Conservation (phyloP, 2,888 invertebrate species). For the Diadromus collaris region DNA sequence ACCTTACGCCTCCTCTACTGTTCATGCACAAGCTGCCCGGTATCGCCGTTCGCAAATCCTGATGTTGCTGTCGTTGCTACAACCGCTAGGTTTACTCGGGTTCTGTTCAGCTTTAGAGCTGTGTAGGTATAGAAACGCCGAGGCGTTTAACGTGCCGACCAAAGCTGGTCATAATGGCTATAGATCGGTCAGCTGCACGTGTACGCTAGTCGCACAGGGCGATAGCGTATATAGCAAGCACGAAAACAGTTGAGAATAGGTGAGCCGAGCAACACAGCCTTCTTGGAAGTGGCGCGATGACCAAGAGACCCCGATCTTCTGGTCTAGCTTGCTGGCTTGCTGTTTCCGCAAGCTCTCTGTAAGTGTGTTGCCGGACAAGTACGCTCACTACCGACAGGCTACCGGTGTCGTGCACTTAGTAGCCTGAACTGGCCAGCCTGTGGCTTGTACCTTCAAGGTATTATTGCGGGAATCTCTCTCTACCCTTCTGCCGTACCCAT, state of each 20-base stretch:
- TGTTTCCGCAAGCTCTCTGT: conserved; percentile 12
- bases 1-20: not conserved
- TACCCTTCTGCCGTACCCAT: not conserved
- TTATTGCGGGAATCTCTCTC: conserved; percentile 7
- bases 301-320: conserved; percentile 25
- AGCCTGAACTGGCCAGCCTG: conserved; percentile 14
- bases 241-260: conserved; percentile 9
- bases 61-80: conserved; percentile 10
- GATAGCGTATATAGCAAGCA: not conserved
- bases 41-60: conserved; percentile 11
- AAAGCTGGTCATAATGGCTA: conserved; percentile 42
- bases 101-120: conserved; percentile 29
- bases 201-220: conserved; percentile 14
- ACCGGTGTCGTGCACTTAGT: conserved; percentile 12
- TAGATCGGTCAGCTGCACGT: conserved; percentile 40
- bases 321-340: conserved; percentile 17
- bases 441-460: conserved; percentile 27
- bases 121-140: conserved; percentile 13
- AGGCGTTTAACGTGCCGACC: conserved; percentile 41
- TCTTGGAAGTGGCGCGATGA: conserved; percentile 6
- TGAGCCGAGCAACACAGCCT: conserved; percentile 1
- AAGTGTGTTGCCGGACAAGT: conserved; percentile 43
- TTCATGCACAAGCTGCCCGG: not conserved
- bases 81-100: conserved; percentile 16
- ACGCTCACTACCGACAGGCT: conserved; percentile 4